Base-by-base conservation (phyloP, 2,113 vertebrate species). In the Gorsachius goisagi region DNA sequence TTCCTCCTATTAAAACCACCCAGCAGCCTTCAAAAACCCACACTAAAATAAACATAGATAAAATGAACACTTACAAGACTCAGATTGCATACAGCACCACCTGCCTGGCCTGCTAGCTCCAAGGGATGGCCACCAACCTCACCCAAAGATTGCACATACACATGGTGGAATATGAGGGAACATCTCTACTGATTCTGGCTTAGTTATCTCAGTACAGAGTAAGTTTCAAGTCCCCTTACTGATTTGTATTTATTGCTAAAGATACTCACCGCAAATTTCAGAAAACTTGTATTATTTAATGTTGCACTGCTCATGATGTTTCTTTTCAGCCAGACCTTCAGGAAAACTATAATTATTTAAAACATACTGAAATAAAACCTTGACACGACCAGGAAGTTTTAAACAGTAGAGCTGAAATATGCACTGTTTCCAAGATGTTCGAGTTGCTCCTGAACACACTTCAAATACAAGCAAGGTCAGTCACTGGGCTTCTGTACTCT, bases 111-210 rank as follows among this genome's bases (percentile, higher is more conserved):
- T 59, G 22, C 49, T 27, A 52, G 22, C 37, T 64, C 56, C 64
- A 68, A 75, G 20, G 11, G 19, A 15, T 33, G 75, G 62, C 41
- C 35, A 17, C 68, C 5, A 24, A 32, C 19, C 19, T 52, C 69
- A 24, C 41, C 26, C 53, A 85, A 72, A 62, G 33, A 30, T 30
- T 37, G 37, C 24, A 58, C 28, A n/a, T 56, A 30, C 23, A 37
- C 1, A 0, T 0, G 0, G 27, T n/a, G 32, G 32, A 88, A 45
- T 26, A 53, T 5, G 21, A 93, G 23, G 24, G 18, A 33, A 20
- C 6, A 37, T 30, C 35, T 85, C 74, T 56, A 27, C 28, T 21
- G 41, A 88, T 62, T 62, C 26, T 14, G 3, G 1, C 52, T 55
- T 60, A 30, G 2, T 72, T 66, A 45, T 47, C 78, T 56, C 56